Base-by-base conservation (phyloP, 2,888 invertebrate genomes). In the Pandemis corylana region DNA sequence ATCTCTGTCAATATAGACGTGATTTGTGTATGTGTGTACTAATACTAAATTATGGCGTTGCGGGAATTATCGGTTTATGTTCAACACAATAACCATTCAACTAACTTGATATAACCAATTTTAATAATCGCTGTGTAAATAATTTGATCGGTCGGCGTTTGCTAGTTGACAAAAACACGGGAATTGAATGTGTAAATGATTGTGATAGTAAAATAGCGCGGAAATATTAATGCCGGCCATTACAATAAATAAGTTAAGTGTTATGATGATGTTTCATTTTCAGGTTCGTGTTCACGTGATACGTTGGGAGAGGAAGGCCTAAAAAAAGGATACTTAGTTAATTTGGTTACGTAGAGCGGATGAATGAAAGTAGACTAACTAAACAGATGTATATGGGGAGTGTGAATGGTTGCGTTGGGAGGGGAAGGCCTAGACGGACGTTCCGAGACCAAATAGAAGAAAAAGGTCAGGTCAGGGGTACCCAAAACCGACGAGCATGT, bases 131-230 rank as follows among this genome's bases (percentile, higher is more conserved):
- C 0, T n/a, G 10, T 15, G n/a, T 41, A 51, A 41, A 66, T 66
- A 53, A 66, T 66, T 66, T 51, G 51, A 66, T 66, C n/a, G 15
- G n/a, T 49, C 28, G 15, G 49, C 20, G 12, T 66, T 66, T 66
- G 66, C 51, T 41, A 66, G 41, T 51, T 53, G 51, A 66, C 51
- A 66, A n/a, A 41, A 66, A 65, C 28, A 49, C 46, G 15, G 20
- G 46, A 36, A 49, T 49, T 65, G 36, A 49, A 10, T 65, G 36
- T 49, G 44, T n/a, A 7, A 13, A 28, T 28, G 20, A 36, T 28
- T 10, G 36, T 5, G 65, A 13, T 56, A 9, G 20, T 20, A 56
- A 20, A 56, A 9, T 56, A 4, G 7, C 15, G 15, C 20, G 51
- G n/a, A n/a, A n/a, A 51, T 51, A n/a, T n/a, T 51, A n/a, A 51